A percentile compares a stretch with the other conserved stretches of the same genome.
These are phyloP conservation scores for Heteromormyrus szaboi DNA, from an alignment of 2,797 vertebrate species.

Conservation along the genomic window DNA sequence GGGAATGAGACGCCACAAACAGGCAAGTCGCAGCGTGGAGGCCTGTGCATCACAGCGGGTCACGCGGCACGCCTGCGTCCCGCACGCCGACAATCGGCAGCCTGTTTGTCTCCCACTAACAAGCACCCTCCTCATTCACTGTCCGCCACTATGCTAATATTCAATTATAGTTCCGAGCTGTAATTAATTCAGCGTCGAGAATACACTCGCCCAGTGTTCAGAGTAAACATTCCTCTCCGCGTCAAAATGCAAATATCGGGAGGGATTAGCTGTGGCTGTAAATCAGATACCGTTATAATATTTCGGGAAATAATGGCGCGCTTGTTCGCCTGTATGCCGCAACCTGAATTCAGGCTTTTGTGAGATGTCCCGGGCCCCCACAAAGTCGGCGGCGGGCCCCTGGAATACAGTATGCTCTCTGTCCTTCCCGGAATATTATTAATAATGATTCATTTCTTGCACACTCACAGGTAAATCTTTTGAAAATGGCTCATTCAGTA, in stretches of 20 bases:
- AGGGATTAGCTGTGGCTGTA: constrained; percentile 25
- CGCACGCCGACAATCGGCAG: constrained; percentile 33
- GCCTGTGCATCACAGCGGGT: constrained; percentile 18
- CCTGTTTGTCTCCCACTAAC: constrained; percentile 35
- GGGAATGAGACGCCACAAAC: not conserved
- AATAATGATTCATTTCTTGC: not conserved
- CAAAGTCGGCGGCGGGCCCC: not conserved
- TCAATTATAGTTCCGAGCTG: constrained; percentile 37
- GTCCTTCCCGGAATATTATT: constrained; percentile 7
- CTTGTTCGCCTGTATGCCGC: constrained; percentile 26
- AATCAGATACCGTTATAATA: constrained; percentile 35
- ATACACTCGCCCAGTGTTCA: constrained; percentile 28
- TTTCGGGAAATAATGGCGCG: constrained; percentile 29
- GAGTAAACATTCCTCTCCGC: constrained; percentile 39
- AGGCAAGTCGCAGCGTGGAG: constrained; percentile 21
- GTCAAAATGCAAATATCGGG: constrained; percentile 41
- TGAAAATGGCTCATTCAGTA: not conserved
- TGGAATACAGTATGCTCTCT: not conserved
- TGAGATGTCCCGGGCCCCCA: constrained; percentile 10
- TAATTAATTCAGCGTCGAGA: constrained; percentile 40
- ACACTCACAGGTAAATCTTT: constrained; percentile 8
- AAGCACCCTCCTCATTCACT: constrained; percentile 31
- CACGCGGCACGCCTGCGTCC: constrained; percentile 22
- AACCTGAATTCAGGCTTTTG: constrained; percentile 17
- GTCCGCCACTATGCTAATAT: constrained; percentile 41